Conservation (phyloP, 2,113 vertebrate species). For the Nothobranchius furzeri region DNA sequence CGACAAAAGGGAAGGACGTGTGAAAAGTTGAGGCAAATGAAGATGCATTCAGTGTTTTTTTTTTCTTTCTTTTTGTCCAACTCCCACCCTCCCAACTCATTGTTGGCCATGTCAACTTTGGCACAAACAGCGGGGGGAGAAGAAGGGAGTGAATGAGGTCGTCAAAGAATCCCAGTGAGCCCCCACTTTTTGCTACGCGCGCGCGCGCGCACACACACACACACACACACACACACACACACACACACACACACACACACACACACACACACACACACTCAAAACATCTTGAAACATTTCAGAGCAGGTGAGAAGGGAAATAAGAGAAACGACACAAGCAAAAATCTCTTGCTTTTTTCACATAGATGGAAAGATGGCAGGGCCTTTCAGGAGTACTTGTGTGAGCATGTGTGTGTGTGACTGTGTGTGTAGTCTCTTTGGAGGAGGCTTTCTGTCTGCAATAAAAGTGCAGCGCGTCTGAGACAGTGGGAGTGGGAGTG, state of each 20-base stretch:
- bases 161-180: constrained; percentile 66
- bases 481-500: constrained; percentile 69
- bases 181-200: constrained; percentile 14
- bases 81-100: constrained; percentile 59
- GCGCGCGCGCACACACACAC: no score
- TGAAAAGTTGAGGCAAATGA: constrained; percentile 81
- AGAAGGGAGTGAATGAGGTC: constrained; percentile 68
- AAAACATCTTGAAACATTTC: constrained; percentile 57
- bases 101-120: constrained; percentile 65
- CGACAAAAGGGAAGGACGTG: constrained; percentile 72
- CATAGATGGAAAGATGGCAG: constrained; percentile 52
- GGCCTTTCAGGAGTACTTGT: constrained; percentile 59
- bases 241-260: no score
- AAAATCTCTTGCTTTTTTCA: constrained; percentile 55
- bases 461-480: constrained; percentile 66
- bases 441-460: constrained; percentile 70
- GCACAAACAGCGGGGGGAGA: constrained; percentile 25
- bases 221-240: no score
- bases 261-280: no score
- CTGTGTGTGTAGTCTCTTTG: constrained; percentile 57
- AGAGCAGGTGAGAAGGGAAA: constrained; percentile 48
- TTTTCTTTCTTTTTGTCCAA: constrained; percentile 29
- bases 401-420: constrained; percentile 36
- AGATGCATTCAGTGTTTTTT: constrained; percentile 72
- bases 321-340: constrained; percentile 40